A percentile compares a stretch with the other conserved stretches of the same genome.
Evolutionary conservation across 2,113 vertebrate species (phyloP).

Genomic region (Ochotona princeps): DNA sequence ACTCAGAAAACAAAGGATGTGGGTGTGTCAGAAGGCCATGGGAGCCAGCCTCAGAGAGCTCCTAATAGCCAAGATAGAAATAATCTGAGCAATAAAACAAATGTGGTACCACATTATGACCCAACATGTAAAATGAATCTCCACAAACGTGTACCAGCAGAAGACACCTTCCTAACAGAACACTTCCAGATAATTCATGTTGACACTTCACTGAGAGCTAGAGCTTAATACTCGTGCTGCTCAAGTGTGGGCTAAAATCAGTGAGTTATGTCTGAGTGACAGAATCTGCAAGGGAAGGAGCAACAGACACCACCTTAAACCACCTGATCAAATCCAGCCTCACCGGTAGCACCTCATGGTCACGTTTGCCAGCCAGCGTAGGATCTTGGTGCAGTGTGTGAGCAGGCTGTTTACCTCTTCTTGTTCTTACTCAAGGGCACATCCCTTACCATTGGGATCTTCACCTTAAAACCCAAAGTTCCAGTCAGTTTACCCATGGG

Average conservation of each 20-base stretch:
- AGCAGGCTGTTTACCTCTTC: not conserved
- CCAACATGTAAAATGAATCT: not conserved
- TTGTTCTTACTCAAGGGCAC: no score
- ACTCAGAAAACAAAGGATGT: constrained; percentile 33
- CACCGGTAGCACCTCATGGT: not conserved
- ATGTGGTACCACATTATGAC: not conserved
- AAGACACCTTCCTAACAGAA: constrained; percentile 20
- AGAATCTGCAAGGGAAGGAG: not conserved
- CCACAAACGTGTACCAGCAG: not conserved
- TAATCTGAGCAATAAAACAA: constrained; percentile 32
- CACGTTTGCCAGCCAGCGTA: not conserved
- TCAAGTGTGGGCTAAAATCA: not conserved
- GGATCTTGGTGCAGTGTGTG: not conserved
- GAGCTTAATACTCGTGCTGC: not conserved
- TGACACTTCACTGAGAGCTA: not conserved
- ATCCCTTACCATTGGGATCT: not conserved
- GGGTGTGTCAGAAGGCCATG: not conserved
- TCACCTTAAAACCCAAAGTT: not conserved
- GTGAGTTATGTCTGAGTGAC: not conserved
- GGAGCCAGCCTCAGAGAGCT: constrained; percentile 20
- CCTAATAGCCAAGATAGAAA: constrained; percentile 4
- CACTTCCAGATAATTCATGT: constrained; percentile 12
- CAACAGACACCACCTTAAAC: not conserved
- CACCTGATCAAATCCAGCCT: not conserved
- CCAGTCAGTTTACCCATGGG: not conserved